phyloP scores from a whole-genome alignment of 2,113 vertebrate species.

The Acrocephalus kingi region DNA sequence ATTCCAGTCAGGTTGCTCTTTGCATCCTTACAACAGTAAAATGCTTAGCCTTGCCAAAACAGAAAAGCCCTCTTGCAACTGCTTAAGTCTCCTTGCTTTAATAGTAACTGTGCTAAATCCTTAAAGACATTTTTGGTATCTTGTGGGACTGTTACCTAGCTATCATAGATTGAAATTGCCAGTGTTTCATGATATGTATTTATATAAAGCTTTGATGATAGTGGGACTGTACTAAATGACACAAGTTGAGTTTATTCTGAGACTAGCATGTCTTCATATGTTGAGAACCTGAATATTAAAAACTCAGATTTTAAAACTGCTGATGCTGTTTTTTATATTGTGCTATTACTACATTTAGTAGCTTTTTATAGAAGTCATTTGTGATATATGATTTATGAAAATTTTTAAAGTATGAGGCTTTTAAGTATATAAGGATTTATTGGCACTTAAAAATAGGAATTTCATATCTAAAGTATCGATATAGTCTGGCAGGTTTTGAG shows the following conservation, averaged over 20 bases:
- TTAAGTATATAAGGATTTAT: constrained; percentile 39
- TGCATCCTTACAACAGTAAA: neutral
- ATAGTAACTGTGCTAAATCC: neutral
- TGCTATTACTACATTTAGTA: neutral
- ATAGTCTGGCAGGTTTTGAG: neutral
- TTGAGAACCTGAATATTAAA: neutral
- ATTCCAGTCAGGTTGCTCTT: neutral
- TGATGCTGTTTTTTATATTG: constrained; percentile 13
- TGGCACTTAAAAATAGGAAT: constrained; percentile 32
- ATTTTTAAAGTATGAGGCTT: neutral
- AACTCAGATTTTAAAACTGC: neutral
- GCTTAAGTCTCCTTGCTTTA: constrained; percentile 14
- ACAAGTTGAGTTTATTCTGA: constrained; percentile 23
- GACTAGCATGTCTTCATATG: neutral
- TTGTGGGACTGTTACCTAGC: neutral
- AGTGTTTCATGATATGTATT: neutral
- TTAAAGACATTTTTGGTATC: constrained; percentile 46
- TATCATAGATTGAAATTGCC: neutral
- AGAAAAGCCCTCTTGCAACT: neutral
- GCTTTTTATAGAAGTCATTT: neutral
- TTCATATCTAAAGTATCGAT: constrained; percentile 5
- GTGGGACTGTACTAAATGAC: neutral
- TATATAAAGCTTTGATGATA: neutral
- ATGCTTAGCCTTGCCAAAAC: neutral
- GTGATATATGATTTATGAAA: constrained; percentile 18